A percentile compares a stretch with the other conserved stretches of the same genome.
These are phyloP conservation scores for Chionodraco myersi DNA, from an alignment of 2,113 vertebrate genomes.

Conservation along the genomic window DNA sequence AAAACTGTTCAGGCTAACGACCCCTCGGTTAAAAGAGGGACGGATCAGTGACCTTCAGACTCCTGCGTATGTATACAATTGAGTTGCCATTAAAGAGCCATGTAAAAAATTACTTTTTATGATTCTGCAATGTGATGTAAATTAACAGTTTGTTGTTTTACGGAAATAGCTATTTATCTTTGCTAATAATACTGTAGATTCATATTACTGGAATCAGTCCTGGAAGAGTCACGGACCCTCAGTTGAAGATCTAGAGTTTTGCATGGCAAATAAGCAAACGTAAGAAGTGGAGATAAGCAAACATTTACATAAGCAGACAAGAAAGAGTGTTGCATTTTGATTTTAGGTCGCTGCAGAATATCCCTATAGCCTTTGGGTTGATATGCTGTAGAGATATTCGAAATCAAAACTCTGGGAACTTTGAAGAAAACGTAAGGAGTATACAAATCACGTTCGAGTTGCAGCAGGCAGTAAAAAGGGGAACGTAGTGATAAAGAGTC, in stretches of 20 bases:
- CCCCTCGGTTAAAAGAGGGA: too few species aligned
- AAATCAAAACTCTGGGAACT: not conserved
- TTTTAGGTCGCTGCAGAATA: slow-evolving; percentile 12
- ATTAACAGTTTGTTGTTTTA: too few species aligned
- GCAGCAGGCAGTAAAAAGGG: not conserved
- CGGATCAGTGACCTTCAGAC: too few species aligned
- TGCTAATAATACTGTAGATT: too few species aligned
- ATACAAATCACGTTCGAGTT: not conserved
- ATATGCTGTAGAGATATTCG: slow-evolving; percentile 18
- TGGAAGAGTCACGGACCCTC: too few species aligned
- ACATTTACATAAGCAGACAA: slow-evolving; percentile 61
- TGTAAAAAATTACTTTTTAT: too few species aligned
- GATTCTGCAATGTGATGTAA: too few species aligned
- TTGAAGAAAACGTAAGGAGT: not conserved
- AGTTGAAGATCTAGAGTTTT: slow-evolving; percentile 36
- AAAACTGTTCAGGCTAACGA: too few species aligned
- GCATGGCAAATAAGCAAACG: slow-evolving; percentile 52
- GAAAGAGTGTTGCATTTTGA: slow-evolving; percentile 24
- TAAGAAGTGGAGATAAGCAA: slow-evolving; percentile 30
- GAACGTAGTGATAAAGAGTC: slow-evolving; percentile 16
- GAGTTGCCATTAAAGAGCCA: too few species aligned
- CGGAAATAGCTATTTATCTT: too few species aligned
- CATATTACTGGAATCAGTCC: too few species aligned
- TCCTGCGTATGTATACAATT: too few species aligned
- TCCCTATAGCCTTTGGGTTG: not conserved